Base-by-base conservation (phyloP, 2,888 invertebrate genomes). In the Drosophila anomalata region DNA sequence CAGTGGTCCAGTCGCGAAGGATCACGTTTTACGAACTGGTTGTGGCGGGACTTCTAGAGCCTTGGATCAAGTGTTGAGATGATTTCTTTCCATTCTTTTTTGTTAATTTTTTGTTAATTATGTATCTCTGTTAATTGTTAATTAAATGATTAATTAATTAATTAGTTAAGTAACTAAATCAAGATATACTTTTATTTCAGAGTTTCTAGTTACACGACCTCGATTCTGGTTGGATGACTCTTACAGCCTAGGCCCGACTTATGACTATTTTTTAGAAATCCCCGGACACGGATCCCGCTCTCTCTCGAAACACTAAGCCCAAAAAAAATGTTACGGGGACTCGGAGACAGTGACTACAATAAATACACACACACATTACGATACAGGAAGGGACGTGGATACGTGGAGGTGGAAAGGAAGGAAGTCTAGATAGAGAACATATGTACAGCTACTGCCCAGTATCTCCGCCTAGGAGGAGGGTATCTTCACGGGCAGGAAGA, bases 401-500 rank as follows among this genome's bases (percentile, higher is more conserved):
- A 17, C 17, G 17, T 17, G 24, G 22, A 24, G 4, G 22, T 24
- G 9, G 41, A 44, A 1, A 14, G 17, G 42, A 14, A 41, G 14
- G 29, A 29, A 9, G 8, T 29, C 29, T 29, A 42, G 26, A 29
- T 42, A 42, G 50, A 6, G 20, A 55, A 55, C 61, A 62, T 70
- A 70, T 70, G 14, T 70, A 70, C 69, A 70, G 44, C 51, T 62
- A 42, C n/a, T 24, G 36, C 44, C 26, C 7, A 24, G 22, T 8
- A 3, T 8, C 14, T 11, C 24, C 51, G 11, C 41, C 50, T 69
- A 68, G 29, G 62, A 46, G 8, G 29, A 41, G n/a, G 61, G 46
- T 67, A 96, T 94, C 66, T 92, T 94, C 4, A 96, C 94, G 31
- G 95, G 94, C 77, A 95, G 91, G 90, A 97, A 97, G 91, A 95